Evolutionary conservation across 2,888 invertebrate genomes (phyloP).

Genomic region (Byasa hedistus): DNA sequence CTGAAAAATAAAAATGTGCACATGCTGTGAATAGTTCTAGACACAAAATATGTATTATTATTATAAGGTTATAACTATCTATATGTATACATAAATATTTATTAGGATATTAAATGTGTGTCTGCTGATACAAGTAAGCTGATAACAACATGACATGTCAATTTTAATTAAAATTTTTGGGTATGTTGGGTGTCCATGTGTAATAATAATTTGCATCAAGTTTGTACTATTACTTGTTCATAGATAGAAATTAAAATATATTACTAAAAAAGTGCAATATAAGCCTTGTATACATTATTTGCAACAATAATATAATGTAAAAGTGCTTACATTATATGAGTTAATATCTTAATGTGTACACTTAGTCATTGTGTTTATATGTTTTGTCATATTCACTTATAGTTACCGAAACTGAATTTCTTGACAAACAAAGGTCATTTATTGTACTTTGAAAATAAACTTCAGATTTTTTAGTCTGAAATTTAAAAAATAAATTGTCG

Average conservation of each 20-base stretch:
- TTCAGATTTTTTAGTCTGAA: not conserved
- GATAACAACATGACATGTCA: conserved; percentile 46
- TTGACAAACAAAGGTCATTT: too few species aligned
- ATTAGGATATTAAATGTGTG: conserved; percentile 45
- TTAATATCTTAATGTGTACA: conserved; percentile 37
- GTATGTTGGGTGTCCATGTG: conserved; percentile 31
- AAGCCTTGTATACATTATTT: conserved; percentile 18
- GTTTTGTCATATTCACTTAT: conserved; percentile 13
- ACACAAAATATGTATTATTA: conserved; percentile 13
- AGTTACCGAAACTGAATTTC: conserved; percentile 18
- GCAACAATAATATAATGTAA: conserved; percentile 23
- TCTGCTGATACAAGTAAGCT: conserved; percentile 53
- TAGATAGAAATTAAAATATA: conserved; percentile 23
- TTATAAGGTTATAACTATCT: conserved; percentile 12
- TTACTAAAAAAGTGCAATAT: conserved; percentile 25
- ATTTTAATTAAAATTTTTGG: conserved; percentile 42
- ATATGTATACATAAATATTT: conserved; percentile 20
- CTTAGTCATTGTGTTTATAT: conserved; percentile 38
- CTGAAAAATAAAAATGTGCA: not conserved
- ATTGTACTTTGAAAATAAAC: too few species aligned
- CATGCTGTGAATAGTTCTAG: not conserved
- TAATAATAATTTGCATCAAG: conserved; percentile 25
- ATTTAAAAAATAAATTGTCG: not conserved
- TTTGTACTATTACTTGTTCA: conserved; percentile 30
- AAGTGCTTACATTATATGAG: conserved; percentile 33